Percentiles rank a stretch among this genome's conserved stretches.
Evolutionary conservation across 30 jellyfish, hydroid and myxozoan species (phyloP).

Genomic region (Pelagia noctiluca): DNA sequence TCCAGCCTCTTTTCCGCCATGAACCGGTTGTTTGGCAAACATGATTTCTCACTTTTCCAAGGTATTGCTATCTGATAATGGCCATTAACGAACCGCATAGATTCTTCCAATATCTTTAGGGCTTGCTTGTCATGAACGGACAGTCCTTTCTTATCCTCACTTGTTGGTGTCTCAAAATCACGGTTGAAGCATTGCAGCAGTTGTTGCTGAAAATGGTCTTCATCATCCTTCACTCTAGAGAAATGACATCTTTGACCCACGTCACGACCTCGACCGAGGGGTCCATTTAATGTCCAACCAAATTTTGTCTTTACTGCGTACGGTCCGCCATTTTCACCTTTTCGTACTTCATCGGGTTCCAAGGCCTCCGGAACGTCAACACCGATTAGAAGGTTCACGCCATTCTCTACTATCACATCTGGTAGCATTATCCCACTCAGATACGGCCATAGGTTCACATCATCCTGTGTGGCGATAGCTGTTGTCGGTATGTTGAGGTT

Average conservation of each 20-base stretch:
- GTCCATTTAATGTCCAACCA: conserved; percentile 64
- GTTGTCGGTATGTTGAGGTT: conserved; percentile 39
- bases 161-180: conserved; percentile 20
- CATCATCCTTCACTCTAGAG: not conserved
- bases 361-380: conserved; percentile 18
- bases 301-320: conserved; percentile 36
- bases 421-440: conserved; percentile 10
- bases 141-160: conserved; percentile 17
- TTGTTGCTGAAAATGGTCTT: conserved; percentile 19
- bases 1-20: conserved; percentile 59
- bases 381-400: conserved; percentile 13
- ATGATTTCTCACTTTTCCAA: conserved; percentile 29
- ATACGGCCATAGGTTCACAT: conserved; percentile 48
- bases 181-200: conserved; percentile 33
- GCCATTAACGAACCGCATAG: conserved; percentile 17
- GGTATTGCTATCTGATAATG: conserved; percentile 49
- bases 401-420: not conserved
- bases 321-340: conserved; percentile 46
- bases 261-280: not conserved
- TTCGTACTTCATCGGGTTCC: conserved; percentile 7
- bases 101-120: conserved; percentile 29
- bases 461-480: conserved; percentile 59
- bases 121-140: conserved; percentile 59
- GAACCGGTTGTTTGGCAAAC: conserved; percentile 33
- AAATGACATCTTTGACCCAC: conserved; percentile 3